Conservation (phyloP, 2,888 invertebrate species). For the Cyaniris semiargus region DNA sequence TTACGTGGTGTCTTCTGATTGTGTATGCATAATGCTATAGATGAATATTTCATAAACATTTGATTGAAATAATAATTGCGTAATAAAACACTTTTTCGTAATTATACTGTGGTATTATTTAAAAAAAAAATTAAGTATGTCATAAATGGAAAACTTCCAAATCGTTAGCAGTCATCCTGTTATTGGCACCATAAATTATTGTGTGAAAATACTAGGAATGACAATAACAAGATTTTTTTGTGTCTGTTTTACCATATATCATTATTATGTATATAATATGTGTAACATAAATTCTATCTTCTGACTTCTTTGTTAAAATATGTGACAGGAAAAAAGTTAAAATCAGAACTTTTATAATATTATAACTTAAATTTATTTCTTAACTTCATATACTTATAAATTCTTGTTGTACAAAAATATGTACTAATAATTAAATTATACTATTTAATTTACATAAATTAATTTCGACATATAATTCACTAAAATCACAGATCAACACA, state of each 20-base stretch:
- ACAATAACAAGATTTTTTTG: no score
- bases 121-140: background rate
- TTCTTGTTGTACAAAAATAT: conserved; percentile 2
- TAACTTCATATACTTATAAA: background rate
- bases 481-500: conserved; percentile 17
- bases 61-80: conserved; percentile 80
- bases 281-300: no score
- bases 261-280: no score
- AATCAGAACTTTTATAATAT: background rate
- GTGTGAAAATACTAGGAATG: no score
- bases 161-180: no score
- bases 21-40: conserved; percentile 78
- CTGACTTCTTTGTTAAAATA: no score
- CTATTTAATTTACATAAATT: background rate
- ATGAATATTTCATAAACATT: conserved; percentile 75
- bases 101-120: conserved; percentile 47
- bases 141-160: background rate
- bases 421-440: conserved; percentile 3
- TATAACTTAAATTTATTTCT: background rate
- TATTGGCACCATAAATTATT: no score
- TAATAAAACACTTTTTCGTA: conserved; percentile 80
- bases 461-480: background rate
- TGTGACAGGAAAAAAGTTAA: background rate
- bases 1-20: conserved; percentile 73
- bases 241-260: no score